A percentile compares a stretch with the other conserved stretches of the same genome.
Conservation (phyloP, 2,888 invertebrate genomes). For the Tillus elongatus region DNA sequence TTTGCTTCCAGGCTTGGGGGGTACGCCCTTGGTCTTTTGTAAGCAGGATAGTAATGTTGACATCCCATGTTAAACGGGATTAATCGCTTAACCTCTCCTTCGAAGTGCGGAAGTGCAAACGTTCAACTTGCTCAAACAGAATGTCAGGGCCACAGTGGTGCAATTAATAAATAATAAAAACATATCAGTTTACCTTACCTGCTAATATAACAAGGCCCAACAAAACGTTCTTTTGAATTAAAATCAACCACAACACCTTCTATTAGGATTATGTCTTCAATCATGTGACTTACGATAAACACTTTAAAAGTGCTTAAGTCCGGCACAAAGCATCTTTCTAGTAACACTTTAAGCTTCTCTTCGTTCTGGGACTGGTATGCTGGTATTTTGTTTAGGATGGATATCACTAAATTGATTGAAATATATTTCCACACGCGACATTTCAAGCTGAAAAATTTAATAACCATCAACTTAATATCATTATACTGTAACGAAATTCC, state of each 20-base stretch:
- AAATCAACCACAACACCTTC: slow-evolving; percentile 49
- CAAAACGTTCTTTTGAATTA: slow-evolving; percentile 46
- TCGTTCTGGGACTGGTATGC: slow-evolving; percentile 46
- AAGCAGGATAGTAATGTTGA: too few species aligned
- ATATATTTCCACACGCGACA: slow-evolving; percentile 52
- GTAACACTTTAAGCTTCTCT: slow-evolving; percentile 47
- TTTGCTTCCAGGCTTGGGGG: too few species aligned
- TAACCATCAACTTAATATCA: too few species aligned
- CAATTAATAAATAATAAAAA: too few species aligned
- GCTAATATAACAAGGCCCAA: slow-evolving; percentile 50
- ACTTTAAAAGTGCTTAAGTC: slow-evolving; percentile 44
- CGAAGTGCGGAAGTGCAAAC: too few species aligned
- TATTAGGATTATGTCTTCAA: slow-evolving; percentile 50
- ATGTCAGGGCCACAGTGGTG: too few species aligned
- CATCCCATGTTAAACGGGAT: too few species aligned
- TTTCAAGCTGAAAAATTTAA: slow-evolving; percentile 44
- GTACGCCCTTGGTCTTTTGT: too few species aligned
- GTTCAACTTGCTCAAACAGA: too few species aligned
- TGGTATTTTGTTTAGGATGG: slow-evolving; percentile 46
- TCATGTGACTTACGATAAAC: slow-evolving; percentile 46
- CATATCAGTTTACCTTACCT: too few species aligned
- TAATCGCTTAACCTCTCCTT: too few species aligned
- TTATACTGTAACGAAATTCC: too few species aligned
- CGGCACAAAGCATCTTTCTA: slow-evolving; percentile 49
- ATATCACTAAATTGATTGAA: slow-evolving; percentile 47